Percentiles rank a stretch among this genome's conserved stretches.
phyloP scores from a whole-genome alignment of 1,140 invertebrate genomes.

The Eupristina koningsbergeri region DNA sequence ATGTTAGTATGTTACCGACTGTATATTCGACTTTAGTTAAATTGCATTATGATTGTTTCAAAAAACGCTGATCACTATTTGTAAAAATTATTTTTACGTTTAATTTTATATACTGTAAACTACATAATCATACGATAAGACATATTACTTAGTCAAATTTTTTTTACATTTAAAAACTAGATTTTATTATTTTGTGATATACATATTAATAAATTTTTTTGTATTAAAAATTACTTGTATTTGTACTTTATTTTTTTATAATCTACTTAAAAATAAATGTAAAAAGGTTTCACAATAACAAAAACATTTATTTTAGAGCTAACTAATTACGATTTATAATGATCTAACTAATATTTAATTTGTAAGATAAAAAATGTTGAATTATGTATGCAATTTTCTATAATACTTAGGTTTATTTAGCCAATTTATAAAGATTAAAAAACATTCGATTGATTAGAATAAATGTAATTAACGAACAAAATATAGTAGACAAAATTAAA shows the following conservation, averaged over 20 bases:
- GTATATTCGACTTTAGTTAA: too few relatives aligned
- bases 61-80: too few relatives aligned
- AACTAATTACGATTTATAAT: not conserved
- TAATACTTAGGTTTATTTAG: not conserved
- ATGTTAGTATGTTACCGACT: too few relatives aligned
- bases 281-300: not conserved
- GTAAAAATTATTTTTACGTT: too few relatives aligned
- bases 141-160: too few relatives aligned
- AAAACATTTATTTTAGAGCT: not conserved
- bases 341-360: not conserved
- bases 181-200: not conserved
- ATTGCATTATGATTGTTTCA: too few relatives aligned
- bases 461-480: not conserved
- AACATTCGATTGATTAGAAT: not conserved
- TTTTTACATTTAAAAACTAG: not conserved
- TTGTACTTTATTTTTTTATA: slow-evolving; percentile 2
- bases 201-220: not conserved
- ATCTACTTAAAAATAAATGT: not conserved
- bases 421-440: not conserved
- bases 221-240: not conserved
- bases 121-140: too few relatives aligned
- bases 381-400: too few relatives aligned
- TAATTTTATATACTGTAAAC: too few relatives aligned
- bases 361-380: not conserved
- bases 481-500: not conserved